These are phyloP conservation scores for Drosophila pseudotakahashii DNA, from an alignment of 2,888 invertebrate species.

Conservation along the genomic window DNA sequence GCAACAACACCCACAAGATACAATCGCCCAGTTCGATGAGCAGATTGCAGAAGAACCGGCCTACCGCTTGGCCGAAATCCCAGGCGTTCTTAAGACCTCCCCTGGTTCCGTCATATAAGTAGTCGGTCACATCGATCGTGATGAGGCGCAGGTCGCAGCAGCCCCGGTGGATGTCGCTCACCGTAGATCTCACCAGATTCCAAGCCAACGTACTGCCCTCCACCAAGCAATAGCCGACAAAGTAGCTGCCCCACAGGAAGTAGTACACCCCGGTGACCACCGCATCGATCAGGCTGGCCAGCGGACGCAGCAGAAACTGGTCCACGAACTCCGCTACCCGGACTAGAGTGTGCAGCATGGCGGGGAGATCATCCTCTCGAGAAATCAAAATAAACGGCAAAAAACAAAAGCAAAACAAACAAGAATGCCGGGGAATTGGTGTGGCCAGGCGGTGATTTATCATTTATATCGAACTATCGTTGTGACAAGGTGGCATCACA, in stretches of 20 bases:
- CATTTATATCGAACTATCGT: not conserved
- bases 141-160: conserved; percentile 16
- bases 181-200: conserved; percentile 7
- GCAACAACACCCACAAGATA: conserved; percentile 54
- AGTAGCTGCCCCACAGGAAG: conserved; percentile 52
- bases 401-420: conserved; percentile 28
- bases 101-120: conserved; percentile 42
- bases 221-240: conserved; percentile 56
- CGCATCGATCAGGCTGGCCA: conserved; percentile 32
- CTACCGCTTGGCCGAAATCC: conserved; percentile 3
- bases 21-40: conserved; percentile 50
- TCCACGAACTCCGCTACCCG: conserved; percentile 39
- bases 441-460: conserved; percentile 4
- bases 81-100: conserved; percentile 18
- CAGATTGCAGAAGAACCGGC: conserved; percentile 17
- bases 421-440: conserved; percentile 17
- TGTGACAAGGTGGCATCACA: not conserved
- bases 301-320: conserved; percentile 42
- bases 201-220: conserved; percentile 26
- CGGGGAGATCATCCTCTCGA: conserved; percentile 22
- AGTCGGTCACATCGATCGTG: conserved; percentile 19
- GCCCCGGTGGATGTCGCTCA: not conserved
- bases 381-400: conserved; percentile 3
- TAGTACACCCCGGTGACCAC: conserved; percentile 41
- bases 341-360: conserved; percentile 46